Percentiles rank a stretch among this genome's conserved stretches.
Conservation (phyloP, 1,140 invertebrate species). For the Monochamus saltuarius region DNA sequence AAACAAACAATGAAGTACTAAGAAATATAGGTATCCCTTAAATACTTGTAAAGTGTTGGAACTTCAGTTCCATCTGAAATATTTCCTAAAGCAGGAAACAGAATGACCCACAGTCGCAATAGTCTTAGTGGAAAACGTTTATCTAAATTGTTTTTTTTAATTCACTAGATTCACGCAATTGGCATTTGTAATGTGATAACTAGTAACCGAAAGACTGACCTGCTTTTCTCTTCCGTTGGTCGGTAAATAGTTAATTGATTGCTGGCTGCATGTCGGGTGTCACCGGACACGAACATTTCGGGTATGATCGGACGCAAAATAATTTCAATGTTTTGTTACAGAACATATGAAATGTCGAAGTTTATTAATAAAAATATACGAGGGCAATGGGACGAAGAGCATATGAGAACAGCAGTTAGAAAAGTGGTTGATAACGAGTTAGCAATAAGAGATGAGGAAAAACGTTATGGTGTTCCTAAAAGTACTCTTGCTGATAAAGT, state of each 20-base stretch:
- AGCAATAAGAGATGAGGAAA: not conserved
- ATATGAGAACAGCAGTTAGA: constrained; percentile 3
- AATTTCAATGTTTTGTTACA: constrained; percentile 1
- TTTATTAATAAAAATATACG: constrained; percentile 3
- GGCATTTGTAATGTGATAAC: too few species aligned
- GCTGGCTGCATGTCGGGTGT: not conserved
- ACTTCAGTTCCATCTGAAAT: too few species aligned
- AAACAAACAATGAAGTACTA: too few species aligned
- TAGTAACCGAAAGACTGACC: too few species aligned
- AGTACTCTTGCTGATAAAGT: not conserved
- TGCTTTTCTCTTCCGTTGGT: too few species aligned
- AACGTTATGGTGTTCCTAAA: not conserved
- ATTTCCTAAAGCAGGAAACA: too few species aligned
- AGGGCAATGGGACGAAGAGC: not conserved
- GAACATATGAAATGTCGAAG: constrained; percentile 4
- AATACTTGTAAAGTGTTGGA: too few species aligned
- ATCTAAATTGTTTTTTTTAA: too few species aligned
- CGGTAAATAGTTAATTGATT: not conserved
- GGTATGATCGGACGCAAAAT: constrained; percentile 4
- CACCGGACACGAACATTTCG: not conserved
- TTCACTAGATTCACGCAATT: too few species aligned
- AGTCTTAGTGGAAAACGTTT: too few species aligned
- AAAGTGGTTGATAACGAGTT: constrained; percentile 1
- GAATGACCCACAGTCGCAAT: too few species aligned
- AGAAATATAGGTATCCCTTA: too few species aligned